A percentile compares a stretch with the other conserved stretches of the same genome.
Evolutionary conservation across 2,113 vertebrate genomes (phyloP).

Genomic region (Nerophis ophidion): DNA sequence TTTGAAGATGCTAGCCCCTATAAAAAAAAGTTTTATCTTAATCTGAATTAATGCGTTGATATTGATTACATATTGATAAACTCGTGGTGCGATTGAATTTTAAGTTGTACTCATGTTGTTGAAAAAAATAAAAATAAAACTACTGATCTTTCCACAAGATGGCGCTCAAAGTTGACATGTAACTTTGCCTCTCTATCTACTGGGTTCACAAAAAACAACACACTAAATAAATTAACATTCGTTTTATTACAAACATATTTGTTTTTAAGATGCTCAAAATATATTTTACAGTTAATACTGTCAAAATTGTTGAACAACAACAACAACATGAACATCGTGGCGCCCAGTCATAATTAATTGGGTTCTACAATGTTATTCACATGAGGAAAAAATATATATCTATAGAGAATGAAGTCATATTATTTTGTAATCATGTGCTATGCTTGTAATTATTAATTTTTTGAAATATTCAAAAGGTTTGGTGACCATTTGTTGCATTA

Average conservation of each 20-base stretch:
- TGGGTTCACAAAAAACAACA: slow-evolving; percentile 2
- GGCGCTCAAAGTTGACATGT: slow-evolving; percentile 18
- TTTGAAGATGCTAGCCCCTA: too few species aligned
- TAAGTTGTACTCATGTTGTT: neutral
- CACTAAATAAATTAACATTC: neutral
- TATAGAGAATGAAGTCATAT: slow-evolving; percentile 13
- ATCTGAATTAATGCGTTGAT: too few species aligned
- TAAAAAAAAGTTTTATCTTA: too few species aligned
- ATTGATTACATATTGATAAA: too few species aligned
- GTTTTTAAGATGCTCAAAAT: slow-evolving; percentile 17
- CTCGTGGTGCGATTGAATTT: neutral
- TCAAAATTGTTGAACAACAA: slow-evolving; percentile 15
- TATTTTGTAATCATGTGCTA: slow-evolving; percentile 13
- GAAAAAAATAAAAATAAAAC: neutral
- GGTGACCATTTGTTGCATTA: neutral
- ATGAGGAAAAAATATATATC: slow-evolving; percentile 27
- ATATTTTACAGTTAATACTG: slow-evolving; percentile 33
- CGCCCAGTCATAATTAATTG: neutral
- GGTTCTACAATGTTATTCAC: neutral
- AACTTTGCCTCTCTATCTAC: neutral
- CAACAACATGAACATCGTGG: slow-evolving; percentile 9
- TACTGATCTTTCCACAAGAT: slow-evolving; percentile 30
- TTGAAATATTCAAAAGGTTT: neutral
- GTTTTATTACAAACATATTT: slow-evolving; percentile 48
- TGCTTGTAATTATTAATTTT: neutral